Percentiles rank a stretch among this genome's conserved stretches.
These are phyloP conservation scores for Gorsachius magnificus DNA, from an alignment of 2,797 vertebrate species.

Conservation along the genomic window DNA sequence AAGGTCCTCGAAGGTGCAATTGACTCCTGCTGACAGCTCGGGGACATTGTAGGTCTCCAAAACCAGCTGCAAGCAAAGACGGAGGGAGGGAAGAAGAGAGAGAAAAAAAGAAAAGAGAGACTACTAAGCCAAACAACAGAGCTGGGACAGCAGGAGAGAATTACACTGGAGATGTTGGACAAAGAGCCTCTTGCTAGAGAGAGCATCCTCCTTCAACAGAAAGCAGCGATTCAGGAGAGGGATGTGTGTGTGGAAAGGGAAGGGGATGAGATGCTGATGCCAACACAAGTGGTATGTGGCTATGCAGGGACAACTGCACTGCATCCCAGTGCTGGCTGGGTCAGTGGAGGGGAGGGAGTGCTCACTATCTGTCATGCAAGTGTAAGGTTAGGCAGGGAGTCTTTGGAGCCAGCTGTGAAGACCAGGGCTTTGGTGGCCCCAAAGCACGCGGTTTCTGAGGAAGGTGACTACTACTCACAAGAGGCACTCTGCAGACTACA, in stretches of 20 bases:
- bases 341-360: slow-evolving; percentile 47
- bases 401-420: slow-evolving; percentile 32
- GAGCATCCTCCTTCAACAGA: slow-evolving; percentile 65
- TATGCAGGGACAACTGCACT: slow-evolving; percentile 4
- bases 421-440: slow-evolving; percentile 15
- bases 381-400: slow-evolving; percentile 40
- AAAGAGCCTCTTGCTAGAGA: slow-evolving; percentile 67
- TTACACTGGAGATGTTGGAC: slow-evolving; percentile 55
- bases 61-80: slow-evolving; percentile 81
- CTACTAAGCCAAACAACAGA: not conserved
- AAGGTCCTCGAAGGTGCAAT: slow-evolving; percentile 95
- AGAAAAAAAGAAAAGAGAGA: not conserved
- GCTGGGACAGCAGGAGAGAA: not conserved
- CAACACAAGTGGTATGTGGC: slow-evolving; percentile 9
- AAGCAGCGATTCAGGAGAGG: slow-evolving; percentile 30
- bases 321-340: slow-evolving; percentile 18
- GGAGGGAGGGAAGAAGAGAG: not conserved
- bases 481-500: slow-evolving; percentile 72
- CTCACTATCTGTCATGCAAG: slow-evolving; percentile 61
- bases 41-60: slow-evolving; percentile 97
- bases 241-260: not conserved
- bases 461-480: slow-evolving; percentile 71
- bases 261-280: slow-evolving; percentile 26
- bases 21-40: slow-evolving; percentile 94
- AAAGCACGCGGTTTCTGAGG: slow-evolving; percentile 59